These are phyloP conservation scores for Heterocephalus glaber DNA, from an alignment of 2,113 vertebrate species.

Conservation along the genomic window DNA sequence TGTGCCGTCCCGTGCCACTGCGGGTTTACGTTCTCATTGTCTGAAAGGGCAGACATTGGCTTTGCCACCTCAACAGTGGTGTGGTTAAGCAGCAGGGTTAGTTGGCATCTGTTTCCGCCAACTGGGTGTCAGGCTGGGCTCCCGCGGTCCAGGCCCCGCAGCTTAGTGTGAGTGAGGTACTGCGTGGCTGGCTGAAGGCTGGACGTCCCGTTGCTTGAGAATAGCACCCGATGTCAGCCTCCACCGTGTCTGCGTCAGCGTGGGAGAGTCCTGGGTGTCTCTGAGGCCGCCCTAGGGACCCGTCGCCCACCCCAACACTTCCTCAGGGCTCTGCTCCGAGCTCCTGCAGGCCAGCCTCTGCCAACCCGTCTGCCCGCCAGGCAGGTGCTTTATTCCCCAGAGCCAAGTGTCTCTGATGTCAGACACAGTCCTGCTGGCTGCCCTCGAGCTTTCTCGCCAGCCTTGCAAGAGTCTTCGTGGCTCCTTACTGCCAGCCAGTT, in stretches of 20 bases:
- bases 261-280: rapidly evolving
- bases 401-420: rapidly evolving
- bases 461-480: not conserved
- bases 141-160: rapidly evolving
- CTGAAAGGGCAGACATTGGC: too few species aligned
- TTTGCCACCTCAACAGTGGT: rapidly evolving
- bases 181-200: not conserved
- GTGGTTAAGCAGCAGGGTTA: rapidly evolving
- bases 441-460: rapidly evolving
- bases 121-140: rapidly evolving
- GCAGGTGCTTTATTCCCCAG: rapidly evolving
- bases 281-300: not conserved
- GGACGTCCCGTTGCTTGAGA: not conserved
- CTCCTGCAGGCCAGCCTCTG: not conserved
- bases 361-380: rapidly evolving
- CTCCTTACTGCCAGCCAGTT: rapidly evolving
- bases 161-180: too few species aligned
- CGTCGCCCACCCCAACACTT: rapidly evolving
- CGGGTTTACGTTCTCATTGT: rapidly evolving
- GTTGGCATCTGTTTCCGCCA: rapidly evolving
- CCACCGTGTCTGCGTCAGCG: rapidly evolving
- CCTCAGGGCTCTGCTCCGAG: not conserved
- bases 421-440: too few species aligned
- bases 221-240: rapidly evolving
- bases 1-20: not conserved